Evolutionary conservation across 1,140 invertebrate species (phyloP).

Genomic region (Microplitis mediator): DNA sequence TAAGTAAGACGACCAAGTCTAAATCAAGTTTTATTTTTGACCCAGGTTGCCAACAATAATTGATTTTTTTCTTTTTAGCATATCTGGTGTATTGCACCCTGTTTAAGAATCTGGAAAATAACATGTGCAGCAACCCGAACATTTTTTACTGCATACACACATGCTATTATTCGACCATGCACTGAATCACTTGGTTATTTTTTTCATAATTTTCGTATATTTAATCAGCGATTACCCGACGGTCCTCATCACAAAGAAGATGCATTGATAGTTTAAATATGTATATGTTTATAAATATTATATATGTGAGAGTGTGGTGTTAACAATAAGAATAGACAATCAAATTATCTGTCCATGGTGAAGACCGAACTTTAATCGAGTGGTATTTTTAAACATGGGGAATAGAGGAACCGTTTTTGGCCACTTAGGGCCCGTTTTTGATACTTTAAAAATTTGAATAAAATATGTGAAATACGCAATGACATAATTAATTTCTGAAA

Average conservation of each 20-base stretch:
- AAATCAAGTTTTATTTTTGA: too few relatives aligned
- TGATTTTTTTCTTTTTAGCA: constrained; percentile 63
- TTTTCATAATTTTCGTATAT: constrained; percentile 69
- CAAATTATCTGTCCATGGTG: too few relatives aligned
- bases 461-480: too few relatives aligned
- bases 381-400: too few relatives aligned
- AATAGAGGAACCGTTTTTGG: too few relatives aligned
- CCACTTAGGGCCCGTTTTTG: too few relatives aligned
- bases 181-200: constrained; percentile 69
- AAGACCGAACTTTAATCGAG: too few relatives aligned
- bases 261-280: constrained; percentile 59
- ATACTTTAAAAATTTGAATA: too few relatives aligned
- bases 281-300: neutral
- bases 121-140: constrained; percentile 68
- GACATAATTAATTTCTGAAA: too few relatives aligned
- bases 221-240: constrained; percentile 63
- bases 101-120: constrained; percentile 71
- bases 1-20: too few relatives aligned
- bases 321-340: neutral
- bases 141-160: constrained; percentile 64
- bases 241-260: constrained; percentile 56
- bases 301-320: neutral
- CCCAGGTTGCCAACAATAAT: too few relatives aligned
- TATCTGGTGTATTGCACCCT: constrained; percentile 74
- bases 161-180: constrained; percentile 68